phyloP scores from a whole-genome alignment of 2,888 invertebrate genomes.

The Entomobrya proxima region DNA sequence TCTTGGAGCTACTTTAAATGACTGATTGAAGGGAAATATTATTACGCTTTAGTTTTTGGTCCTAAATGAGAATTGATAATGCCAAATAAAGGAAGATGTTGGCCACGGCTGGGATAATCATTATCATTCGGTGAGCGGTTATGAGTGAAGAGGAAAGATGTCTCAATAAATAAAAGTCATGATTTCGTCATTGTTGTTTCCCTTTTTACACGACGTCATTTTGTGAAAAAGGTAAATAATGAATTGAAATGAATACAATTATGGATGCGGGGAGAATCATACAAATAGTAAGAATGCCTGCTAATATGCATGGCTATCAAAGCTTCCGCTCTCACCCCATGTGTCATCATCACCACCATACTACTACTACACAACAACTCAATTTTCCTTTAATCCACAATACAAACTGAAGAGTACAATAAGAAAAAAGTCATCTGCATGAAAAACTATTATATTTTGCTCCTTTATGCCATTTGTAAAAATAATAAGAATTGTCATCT shows the following conservation, averaged over 20 bases:
- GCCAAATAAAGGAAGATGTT: constrained; percentile 30
- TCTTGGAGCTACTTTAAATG: neutral
- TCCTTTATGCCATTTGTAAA: neutral
- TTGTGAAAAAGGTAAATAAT: constrained; percentile 50
- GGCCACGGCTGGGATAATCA: constrained; percentile 23
- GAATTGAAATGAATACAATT: constrained; percentile 44
- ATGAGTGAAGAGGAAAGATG: constrained; percentile 18
- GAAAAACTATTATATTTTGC: constrained; percentile 1
- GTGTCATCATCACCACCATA: constrained; percentile 45
- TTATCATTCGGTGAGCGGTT: constrained; percentile 30
- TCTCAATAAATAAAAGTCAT: constrained; percentile 60
- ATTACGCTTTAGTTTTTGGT: neutral
- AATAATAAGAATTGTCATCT: constrained; percentile 40
- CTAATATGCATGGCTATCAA: constrained; percentile 38
- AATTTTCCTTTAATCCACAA: constrained; percentile 41
- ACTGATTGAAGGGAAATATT: constrained; percentile 43
- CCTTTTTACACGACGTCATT: constrained; percentile 27
- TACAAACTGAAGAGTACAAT: neutral
- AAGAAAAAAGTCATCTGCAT: constrained; percentile 51
- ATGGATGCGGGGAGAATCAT: constrained; percentile 32
- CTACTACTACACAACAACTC: constrained; percentile 30
- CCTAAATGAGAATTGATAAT: constrained; percentile 12
- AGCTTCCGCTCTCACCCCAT: constrained; percentile 66
- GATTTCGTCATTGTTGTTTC: constrained; percentile 61
- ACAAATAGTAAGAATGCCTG: constrained; percentile 30